These are phyloP conservation scores for Habropoda laboriosa DNA, from an alignment of 1,140 invertebrate species.

Conservation along the genomic window DNA sequence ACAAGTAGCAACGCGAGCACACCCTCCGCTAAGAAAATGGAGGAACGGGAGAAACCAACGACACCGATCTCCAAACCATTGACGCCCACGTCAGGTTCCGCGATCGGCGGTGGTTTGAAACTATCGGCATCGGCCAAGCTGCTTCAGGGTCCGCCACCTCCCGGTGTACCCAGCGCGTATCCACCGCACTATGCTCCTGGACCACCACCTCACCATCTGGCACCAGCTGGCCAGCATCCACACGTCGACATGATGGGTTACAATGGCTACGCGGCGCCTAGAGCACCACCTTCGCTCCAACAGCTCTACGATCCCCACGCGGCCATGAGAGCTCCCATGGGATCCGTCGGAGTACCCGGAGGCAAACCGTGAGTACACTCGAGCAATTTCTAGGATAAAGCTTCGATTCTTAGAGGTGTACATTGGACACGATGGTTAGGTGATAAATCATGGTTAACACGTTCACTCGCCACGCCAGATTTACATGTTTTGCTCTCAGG, in stretches of 20 bases:
- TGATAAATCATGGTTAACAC: no score
- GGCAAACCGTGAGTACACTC: conserved; percentile 95
- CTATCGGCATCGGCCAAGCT: conserved; percentile 77
- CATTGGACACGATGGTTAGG: no score
- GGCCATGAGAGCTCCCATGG: conserved; percentile 84
- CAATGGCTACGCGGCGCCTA: conserved; percentile 76
- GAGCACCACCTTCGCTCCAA: conserved; percentile 76
- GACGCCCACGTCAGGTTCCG: conserved; percentile 89
- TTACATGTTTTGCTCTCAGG: no score
- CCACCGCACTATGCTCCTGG: conserved; percentile 74
- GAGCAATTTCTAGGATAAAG: no score
- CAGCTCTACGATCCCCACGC: conserved; percentile 86
- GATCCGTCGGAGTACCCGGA: conserved; percentile 87
- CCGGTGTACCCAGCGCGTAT: conserved; percentile 75
- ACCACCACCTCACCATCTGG: conserved; percentile 76
- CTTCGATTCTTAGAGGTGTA: no score
- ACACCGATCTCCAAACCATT: conserved; percentile 95
- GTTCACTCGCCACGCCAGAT: no score
- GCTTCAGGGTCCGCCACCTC: conserved; percentile 68
- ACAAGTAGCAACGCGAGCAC: conserved; percentile 90
- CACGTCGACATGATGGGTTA: conserved; percentile 78
- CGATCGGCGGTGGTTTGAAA: conserved; percentile 76
- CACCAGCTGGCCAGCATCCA: conserved; percentile 74
- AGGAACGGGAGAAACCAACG: conserved; percentile 89
- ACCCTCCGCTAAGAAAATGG: conserved; percentile 89